These are phyloP conservation scores for Eidolon helvum DNA, from an alignment of 2,113 vertebrate species.

Conservation along the genomic window DNA sequence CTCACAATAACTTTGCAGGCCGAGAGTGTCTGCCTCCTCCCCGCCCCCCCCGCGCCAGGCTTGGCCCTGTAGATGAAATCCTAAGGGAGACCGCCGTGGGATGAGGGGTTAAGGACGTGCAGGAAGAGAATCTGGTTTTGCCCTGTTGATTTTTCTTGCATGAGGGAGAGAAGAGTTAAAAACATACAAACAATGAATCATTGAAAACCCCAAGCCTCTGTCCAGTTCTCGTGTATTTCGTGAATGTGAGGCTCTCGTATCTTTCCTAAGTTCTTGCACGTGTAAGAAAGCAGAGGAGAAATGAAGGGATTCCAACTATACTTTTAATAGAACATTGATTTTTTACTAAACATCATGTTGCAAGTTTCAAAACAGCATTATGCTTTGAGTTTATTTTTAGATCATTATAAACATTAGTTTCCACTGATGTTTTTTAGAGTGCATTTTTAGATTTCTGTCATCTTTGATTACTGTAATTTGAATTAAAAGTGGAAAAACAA, in stretches of 20 bases:
- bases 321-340: background rate
- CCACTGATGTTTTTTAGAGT: background rate
- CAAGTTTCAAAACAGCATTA: background rate
- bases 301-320: background rate
- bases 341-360: background rate
- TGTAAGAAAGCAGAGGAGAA: background rate
- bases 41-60: no score
- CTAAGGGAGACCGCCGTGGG: background rate
- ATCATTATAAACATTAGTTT: background rate
- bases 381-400: background rate
- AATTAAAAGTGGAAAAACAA: background rate
- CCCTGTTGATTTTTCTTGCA: background rate
- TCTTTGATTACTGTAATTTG: background rate
- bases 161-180: background rate
- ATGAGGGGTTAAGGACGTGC: background rate
- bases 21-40: background rate
- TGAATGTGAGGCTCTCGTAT: background rate
- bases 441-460: background rate
- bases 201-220: background rate
- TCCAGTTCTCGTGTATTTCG: background rate
- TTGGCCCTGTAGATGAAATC: background rate
- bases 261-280: background rate
- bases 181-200: background rate
- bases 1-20: background rate
- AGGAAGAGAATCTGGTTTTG: background rate